Percentiles rank a stretch among this genome's conserved stretches.
phyloP scores from a whole-genome alignment of 2,888 invertebrate species.

The Embidobia sp. region DNA sequence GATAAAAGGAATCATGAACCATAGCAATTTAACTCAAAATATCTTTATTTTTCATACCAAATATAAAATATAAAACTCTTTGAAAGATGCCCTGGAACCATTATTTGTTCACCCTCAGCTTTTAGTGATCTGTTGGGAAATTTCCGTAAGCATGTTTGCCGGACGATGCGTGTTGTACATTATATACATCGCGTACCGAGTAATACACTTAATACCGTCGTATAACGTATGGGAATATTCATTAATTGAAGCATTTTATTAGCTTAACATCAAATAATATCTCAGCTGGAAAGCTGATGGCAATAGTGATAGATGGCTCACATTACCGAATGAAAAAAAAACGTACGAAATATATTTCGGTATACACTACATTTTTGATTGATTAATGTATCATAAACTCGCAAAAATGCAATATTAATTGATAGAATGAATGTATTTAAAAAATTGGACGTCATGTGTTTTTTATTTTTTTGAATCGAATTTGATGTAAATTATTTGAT shows the following conservation, averaged over 20 bases:
- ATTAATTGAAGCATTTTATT: slow-evolving; percentile 33
- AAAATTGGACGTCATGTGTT: too few relatives aligned
- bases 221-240: slow-evolving; percentile 7
- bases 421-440: too few relatives aligned
- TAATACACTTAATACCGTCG: slow-evolving; percentile 20
- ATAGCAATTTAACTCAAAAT: slow-evolving; percentile 4
- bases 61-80: slow-evolving; percentile 18
- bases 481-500: too few relatives aligned
- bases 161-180: slow-evolving; percentile 10
- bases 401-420: too few relatives aligned
- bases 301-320: neutral
- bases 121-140: slow-evolving; percentile 22
- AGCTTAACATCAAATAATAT: neutral
- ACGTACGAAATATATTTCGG: too few relatives aligned
- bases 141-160: slow-evolving; percentile 28
- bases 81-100: slow-evolving; percentile 10
- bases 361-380: too few relatives aligned
- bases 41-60: slow-evolving; percentile 13
- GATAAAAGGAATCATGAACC: neutral
- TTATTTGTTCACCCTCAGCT: slow-evolving; percentile 6
- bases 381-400: too few relatives aligned
- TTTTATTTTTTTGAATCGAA: too few relatives aligned
- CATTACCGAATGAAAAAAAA: too few relatives aligned
- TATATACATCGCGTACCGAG: slow-evolving; percentile 11
- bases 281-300: neutral